Evolutionary conservation across 2,888 invertebrate species (phyloP).

Genomic region (Tholera decimalis): DNA sequence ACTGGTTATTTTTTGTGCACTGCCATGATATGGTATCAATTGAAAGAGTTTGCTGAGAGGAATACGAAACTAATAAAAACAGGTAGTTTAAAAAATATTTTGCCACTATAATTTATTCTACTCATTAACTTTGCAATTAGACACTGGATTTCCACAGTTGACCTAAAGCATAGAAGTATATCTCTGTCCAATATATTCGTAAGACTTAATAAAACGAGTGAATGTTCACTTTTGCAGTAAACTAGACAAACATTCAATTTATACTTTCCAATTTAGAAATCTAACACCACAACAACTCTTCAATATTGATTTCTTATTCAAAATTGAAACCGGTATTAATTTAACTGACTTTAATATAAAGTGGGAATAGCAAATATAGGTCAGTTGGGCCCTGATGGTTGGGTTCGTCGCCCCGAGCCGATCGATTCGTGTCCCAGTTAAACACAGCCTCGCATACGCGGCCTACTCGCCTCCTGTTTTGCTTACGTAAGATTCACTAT

Average conservation of each 20-base stretch:
- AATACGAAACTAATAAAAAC: no score
- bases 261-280: slow-evolving; percentile 38
- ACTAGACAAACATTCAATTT: slow-evolving; percentile 10
- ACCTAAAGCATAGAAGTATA: background rate
- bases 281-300: background rate
- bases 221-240: slow-evolving; percentile 17
- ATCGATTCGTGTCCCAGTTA: slow-evolving; percentile 82
- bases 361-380: slow-evolving; percentile 64
- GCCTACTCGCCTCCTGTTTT: slow-evolving; percentile 46
- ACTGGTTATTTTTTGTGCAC: no score
- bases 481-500: slow-evolving; percentile 56
- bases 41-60: no score
- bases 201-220: slow-evolving; percentile 15
- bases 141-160: background rate
- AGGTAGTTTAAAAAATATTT: no score
- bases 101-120: slow-evolving; percentile 6
- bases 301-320: background rate
- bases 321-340: slow-evolving; percentile 10
- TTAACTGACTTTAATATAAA: slow-evolving; percentile 38
- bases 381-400: slow-evolving; percentile 57
- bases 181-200: slow-evolving; percentile 1
- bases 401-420: slow-evolving; percentile 70
- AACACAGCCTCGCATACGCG: slow-evolving; percentile 65
- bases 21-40: no score
- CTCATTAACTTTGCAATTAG: slow-evolving; percentile 5